Conservation (phyloP, 2,797 vertebrate species). For the Moxostoma hubbsi region DNA sequence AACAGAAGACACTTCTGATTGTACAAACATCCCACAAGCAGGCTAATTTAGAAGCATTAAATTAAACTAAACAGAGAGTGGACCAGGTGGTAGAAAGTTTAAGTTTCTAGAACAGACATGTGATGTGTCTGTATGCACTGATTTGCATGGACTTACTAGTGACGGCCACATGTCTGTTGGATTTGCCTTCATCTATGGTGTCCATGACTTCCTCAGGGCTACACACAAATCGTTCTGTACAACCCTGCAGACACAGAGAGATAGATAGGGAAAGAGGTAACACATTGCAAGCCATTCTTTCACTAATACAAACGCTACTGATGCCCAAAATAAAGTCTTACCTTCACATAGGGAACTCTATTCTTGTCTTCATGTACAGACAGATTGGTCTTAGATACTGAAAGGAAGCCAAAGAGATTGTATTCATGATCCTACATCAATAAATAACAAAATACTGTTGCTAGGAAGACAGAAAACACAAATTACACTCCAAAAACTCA, state of each 20-base stretch:
- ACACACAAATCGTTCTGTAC: constrained; percentile 97
- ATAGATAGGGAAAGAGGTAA: neutral
- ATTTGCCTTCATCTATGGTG: constrained; percentile 95
- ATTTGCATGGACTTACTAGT: constrained; percentile 83
- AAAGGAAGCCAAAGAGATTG: constrained; percentile 32
- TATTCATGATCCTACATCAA: neutral
- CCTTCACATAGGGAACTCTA: constrained; percentile 97
- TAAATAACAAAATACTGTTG: neutral
- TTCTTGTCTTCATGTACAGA: constrained; percentile 98
- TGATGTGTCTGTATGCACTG: too few relatives aligned
- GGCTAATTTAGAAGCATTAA: neutral
- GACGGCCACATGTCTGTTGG: constrained; percentile 93
- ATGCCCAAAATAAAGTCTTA: constrained; percentile 61
- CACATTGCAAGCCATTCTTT: neutral
- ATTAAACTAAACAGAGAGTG: neutral
- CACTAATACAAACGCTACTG: neutral
- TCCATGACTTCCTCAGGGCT: constrained; percentile 98
- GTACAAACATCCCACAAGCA: neutral
- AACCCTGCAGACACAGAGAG: constrained; percentile 78
- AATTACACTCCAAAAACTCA: neutral
- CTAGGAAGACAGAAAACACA: neutral
- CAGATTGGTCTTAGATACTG: constrained; percentile 97
- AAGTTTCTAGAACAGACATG: neutral
- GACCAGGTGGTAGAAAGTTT: neutral
- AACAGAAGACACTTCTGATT: neutral